Base-by-base conservation (phyloP, 2,888 invertebrate genomes). In the Balanococcus diminutus region DNA sequence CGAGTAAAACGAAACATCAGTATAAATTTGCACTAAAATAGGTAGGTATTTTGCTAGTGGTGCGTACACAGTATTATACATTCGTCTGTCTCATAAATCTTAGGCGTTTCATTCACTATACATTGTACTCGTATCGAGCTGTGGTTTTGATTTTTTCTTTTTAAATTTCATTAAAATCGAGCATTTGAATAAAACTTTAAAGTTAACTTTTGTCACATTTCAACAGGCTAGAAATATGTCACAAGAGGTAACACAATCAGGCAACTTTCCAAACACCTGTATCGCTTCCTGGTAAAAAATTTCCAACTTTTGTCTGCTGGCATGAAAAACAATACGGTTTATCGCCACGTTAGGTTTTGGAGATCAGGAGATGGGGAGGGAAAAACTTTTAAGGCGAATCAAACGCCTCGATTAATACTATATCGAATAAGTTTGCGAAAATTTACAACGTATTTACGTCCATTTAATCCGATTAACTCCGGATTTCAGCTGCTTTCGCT, bases 11-110 rank as follows among this genome's bases (percentile, higher is more conserved):
- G 75, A 32, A 79, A 79, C 75, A 79, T 79, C 75, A 36, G 75
- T 79, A 36, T 36, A 36, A 79, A 79, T 79, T 79, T 79, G n/a
- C 56, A 79, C 75, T 1, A 67, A 67, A 67, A 67, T 67, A 67
- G 67, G 67, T 67, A 67, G 67, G 67, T 67, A 67, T 67, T 67
- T 67, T 67, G 28, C 67, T 67, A 31, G 9, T 25, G 16, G 28
- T 67, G 28, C 67, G 67, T 67, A n/a, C n/a, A n/a, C n/a, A n/a
- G n/a, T n/a, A n/a, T n/a, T n/a, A 67, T 67, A 36, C 75, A 28
- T 79, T 79, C 75, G 36, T 61, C 14, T 79, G 36, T 79, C 75
- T 36, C 75, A 79, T 79, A 79, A 79, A 79, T 79, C 75, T 79
- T 11, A 3, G 16, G 28, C 67, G 16, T 67, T 67, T 67, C 67